Base-by-base conservation (phyloP, 2,113 vertebrate species). In the Crotalus viridis region DNA sequence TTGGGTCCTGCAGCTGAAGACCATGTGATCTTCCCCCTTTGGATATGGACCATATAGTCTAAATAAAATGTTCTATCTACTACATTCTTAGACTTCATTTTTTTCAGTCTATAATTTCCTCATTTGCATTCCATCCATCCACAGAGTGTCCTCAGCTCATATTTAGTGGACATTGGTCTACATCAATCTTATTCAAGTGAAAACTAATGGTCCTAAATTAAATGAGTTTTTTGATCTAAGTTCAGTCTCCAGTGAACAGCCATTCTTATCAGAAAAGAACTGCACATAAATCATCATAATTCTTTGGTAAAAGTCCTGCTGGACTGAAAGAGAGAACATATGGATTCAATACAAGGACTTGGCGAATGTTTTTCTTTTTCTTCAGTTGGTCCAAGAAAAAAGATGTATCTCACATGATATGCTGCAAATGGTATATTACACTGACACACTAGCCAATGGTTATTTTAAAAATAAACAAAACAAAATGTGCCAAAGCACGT, bases 201-300 rank as follows among this genome's bases (percentile, higher is more conserved):
- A 95, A 96, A 0, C 0, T 74, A 15, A 48, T 93, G 86, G 54
- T 91, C 24, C 92, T 91, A 95, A 96, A 96, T 96, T 92, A 95
- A 96, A 95, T 81, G 87, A 33, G 24, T 93, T 95, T 93, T 94
- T 91, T 95, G 9, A 95, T 87, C 74, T 92, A 94, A 92, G 8
- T 24, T 61, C 94, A 93, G 39, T 93, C 93, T 95, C 94, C 74
- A 92, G 90, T 92, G 92, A 96, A 87, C n/a, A 93, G 57, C 24
- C 92, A 87, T 46, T 94, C 93, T 94, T 91, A 86, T 26, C 56
- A 90, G 88, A 93, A 96, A 96, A 91, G 1, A 26, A 87, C 93
- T 52, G 33, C 52, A 94, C 52, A 95, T 95, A 96, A 95, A 95
- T 96, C 91, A 96, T 54, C 17, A 88, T 95, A 95, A 94, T 88